These are phyloP conservation scores for Sphinx pinastri DNA, from an alignment of 2,888 invertebrate genomes.

Conservation along the genomic window DNA sequence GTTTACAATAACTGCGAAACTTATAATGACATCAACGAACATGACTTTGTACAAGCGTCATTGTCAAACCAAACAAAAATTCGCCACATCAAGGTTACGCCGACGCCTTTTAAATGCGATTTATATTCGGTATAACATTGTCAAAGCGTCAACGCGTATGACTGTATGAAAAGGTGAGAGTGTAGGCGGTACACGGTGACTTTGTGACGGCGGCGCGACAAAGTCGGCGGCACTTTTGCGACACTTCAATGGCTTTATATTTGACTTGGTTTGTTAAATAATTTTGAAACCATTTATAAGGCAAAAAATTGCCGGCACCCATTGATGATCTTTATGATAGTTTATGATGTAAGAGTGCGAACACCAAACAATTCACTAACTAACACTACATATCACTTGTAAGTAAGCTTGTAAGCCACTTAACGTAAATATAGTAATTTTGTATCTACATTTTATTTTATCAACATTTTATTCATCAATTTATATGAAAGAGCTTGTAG, in stretches of 20 bases:
- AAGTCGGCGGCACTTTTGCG: constrained; percentile 32
- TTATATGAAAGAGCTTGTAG: too few species aligned
- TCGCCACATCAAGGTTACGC: constrained; percentile 74
- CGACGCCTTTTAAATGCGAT: constrained; percentile 60
- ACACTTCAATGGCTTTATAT: constrained; percentile 28
- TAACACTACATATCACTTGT: neutral
- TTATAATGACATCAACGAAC: constrained; percentile 23
- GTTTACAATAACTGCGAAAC: constrained; percentile 26
- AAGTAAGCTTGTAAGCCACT: too few species aligned
- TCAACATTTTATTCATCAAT: too few species aligned
- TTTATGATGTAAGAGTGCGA: neutral
- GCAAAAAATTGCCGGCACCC: constrained; percentile 14
- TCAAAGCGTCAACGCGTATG: constrained; percentile 35
- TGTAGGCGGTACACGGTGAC: constrained; percentile 59
- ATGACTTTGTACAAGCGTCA: constrained; percentile 21
- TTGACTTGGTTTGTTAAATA: constrained; percentile 24
- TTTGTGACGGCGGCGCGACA: constrained; percentile 40
- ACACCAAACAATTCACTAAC: neutral
- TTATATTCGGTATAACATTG: constrained; percentile 49
- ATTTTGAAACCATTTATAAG: constrained; percentile 7
- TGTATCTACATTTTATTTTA: too few species aligned
- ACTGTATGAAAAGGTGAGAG: constrained; percentile 31
- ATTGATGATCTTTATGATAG: neutral
- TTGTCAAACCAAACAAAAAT: constrained; percentile 68
- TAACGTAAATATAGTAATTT: too few species aligned